Conservation (phyloP, 2,797 vertebrate genomes). For the Microcaecilia unicolor region DNA sequence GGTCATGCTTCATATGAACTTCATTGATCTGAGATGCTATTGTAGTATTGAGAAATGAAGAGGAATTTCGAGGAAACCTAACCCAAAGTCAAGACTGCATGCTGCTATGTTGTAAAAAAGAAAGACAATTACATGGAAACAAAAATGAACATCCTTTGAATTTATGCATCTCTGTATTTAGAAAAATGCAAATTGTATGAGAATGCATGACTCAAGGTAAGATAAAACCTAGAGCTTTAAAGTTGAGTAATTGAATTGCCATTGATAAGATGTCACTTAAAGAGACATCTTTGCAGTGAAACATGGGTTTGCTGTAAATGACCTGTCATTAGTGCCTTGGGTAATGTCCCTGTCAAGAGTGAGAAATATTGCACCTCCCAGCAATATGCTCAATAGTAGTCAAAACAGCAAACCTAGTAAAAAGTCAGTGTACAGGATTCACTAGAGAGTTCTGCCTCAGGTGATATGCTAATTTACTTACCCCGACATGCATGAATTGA, state of each 20-base stretch:
- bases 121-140: too few relatives aligned
- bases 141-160: too few relatives aligned
- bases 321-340: constrained; percentile 57
- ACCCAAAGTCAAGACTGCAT: too few relatives aligned
- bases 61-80: too few relatives aligned
- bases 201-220: constrained; percentile 25
- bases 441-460: constrained; percentile 52
- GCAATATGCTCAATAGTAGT: constrained; percentile 35
- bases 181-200: constrained; percentile 42
- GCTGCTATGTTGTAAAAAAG: too few relatives aligned
- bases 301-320: constrained; percentile 59
- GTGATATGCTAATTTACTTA: constrained; percentile 58
- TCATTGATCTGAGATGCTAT: too few relatives aligned
- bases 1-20: too few relatives aligned
- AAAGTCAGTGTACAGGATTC: constrained; percentile 26
- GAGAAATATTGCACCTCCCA: constrained; percentile 67
- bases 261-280: constrained; percentile 70
- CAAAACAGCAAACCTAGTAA: constrained; percentile 32
- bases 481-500: constrained; percentile 60
- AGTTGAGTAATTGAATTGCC: constrained; percentile 80
- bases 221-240: constrained; percentile 35
- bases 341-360: constrained; percentile 61
- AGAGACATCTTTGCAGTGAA: constrained; percentile 66
- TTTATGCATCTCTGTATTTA: too few relatives aligned
- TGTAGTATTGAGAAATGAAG: too few relatives aligned